Base-by-base conservation (phyloP, 1,140 invertebrate genomes). In the Drosophila baimaii region DNA sequence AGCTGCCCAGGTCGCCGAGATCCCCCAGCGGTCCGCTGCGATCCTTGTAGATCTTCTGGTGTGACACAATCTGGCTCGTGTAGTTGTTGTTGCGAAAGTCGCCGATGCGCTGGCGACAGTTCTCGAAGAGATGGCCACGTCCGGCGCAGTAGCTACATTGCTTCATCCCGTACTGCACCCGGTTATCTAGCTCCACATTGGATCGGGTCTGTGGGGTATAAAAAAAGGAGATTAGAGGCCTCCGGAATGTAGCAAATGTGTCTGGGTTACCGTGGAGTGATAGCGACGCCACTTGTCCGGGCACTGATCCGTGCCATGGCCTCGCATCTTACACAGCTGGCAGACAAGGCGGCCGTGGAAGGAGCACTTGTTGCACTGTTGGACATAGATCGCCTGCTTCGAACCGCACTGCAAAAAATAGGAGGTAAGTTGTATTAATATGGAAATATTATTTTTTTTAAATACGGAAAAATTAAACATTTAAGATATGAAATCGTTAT, bases 201-300 rank as follows among this genome's bases (percentile, higher is more conserved):
- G 71, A 79, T 54, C 91, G 86, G 21, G 92, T 92, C 93, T 94
- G 77, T 44, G 57, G 81, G 46, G 47, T 63, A 55, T 58, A 15
- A 39, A 31, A 33, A 41, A 13, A 23, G 2, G 29, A 5, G 2
- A 1, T 63, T 31, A 23, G n/a, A 44, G 5, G 19, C 6, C 17
- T 64, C 0, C 3, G 12, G 6, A 25, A 27, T 25, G 2, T 4
- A 5, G 6, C 6, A 9, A 31, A 27, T 41, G 37, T 46, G 1
- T 54, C n/a, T n/a, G 15, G n/a, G 90, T 93, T 93, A 95, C 95
- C 51, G 95, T 95, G 51, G 94, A 93, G 77, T 95, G 95, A 91
- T 95, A 95, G 39, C 94, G 92, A 49, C 95, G 93, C 95, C 95
- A 95, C 37, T 94, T 91, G 90, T 95, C 95, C 2, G 95, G 95